Evolutionary conservation across 2,113 vertebrate species (phyloP), one percentile per base, ranked within the genome.

Genomic region (Tretioscincus oriximinensis): DNA sequence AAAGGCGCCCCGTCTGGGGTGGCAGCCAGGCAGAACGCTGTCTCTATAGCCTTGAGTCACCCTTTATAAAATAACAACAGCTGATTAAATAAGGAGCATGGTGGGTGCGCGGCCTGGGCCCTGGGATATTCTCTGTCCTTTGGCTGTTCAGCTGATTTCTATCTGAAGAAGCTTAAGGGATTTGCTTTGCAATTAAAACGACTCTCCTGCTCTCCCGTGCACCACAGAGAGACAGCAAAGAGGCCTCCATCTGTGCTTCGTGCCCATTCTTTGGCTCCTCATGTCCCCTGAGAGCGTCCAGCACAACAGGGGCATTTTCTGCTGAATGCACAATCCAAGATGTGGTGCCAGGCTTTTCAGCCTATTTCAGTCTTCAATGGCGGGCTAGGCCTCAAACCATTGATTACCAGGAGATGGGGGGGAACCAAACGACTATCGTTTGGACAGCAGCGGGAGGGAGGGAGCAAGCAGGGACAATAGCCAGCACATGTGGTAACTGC

Each of bases 121-220:
- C 5, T 81, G 54, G 47, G 90, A 90, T 85, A 16, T 14, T n/a
- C 65, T 47, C 81, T 20, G 54, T 69, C 89, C 88, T 63, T 71
- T 8, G 89, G 85, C 72, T 77, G 78, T 35, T 54, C 84, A 73
- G 81, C 65, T 82, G 81, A 85, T 89, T 90, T 91, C 77, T 84
- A 87, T 28, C 88, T 84, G 67, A 77, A 66, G 65, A 14, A 68
- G 91, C 93, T 94, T 90, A 92, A 90, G 89, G 90, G 91, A 90
- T 93, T 94, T 91, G 82, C 84, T 78, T 92, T 82, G 89, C 90
- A n/a, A 89, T 88, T 87, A 85, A 87, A 89, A 92, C 91, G 72
- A 86, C 89, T 89, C 80, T 77, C 82, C 84, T 80, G 85, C 85
- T 80, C 85, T 82, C 88, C 83, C 26, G 70, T 85, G 54, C 60